Evolutionary conservation across 2,888 invertebrate genomes (phyloP).

Genomic region (Drosophila engyochracea): DNA sequence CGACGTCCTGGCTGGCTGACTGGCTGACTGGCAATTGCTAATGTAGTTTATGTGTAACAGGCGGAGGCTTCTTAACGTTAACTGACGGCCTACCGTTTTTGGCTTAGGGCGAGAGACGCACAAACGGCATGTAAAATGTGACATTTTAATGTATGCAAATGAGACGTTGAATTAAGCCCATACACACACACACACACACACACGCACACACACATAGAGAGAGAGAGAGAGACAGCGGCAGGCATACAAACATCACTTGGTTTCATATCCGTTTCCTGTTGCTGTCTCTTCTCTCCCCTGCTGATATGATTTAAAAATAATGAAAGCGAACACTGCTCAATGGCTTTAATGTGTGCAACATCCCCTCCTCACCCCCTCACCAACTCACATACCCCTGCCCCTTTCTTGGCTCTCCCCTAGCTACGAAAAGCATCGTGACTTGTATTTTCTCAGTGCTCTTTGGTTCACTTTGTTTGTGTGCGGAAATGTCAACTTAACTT

Average conservation of each 20-base stretch:
- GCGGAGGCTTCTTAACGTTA: constrained; percentile 66
- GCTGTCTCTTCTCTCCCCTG: constrained; percentile 20
- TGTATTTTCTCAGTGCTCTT: constrained; percentile 24
- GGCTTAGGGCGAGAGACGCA: constrained; percentile 68
- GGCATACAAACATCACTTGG: constrained; percentile 60
- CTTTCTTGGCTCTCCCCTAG: too few relatives aligned
- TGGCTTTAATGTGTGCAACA: constrained; percentile 49
- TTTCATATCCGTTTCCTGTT: constrained; percentile 74
- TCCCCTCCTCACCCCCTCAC: background rate
- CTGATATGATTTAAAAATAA: constrained; percentile 81
- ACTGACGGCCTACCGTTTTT: constrained; percentile 67
- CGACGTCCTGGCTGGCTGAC: background rate
- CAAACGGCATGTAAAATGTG: constrained; percentile 82
- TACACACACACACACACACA: background rate
- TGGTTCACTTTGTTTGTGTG: constrained; percentile 21
- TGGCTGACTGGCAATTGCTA: constrained; percentile 67
- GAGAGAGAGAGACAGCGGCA: background rate
- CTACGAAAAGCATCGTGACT: constrained; percentile 35
- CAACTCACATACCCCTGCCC: background rate
- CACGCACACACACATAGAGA: constrained; percentile 1
- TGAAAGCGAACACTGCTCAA: constrained; percentile 67
- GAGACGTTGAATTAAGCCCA: constrained; percentile 78
- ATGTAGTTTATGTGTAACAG: constrained; percentile 77
- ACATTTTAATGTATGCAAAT: constrained; percentile 81
- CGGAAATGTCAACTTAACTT: constrained; percentile 79